These are phyloP conservation scores for Lepidurus apus DNA, from an alignment of 1,140 invertebrate genomes.

Conservation along the genomic window DNA sequence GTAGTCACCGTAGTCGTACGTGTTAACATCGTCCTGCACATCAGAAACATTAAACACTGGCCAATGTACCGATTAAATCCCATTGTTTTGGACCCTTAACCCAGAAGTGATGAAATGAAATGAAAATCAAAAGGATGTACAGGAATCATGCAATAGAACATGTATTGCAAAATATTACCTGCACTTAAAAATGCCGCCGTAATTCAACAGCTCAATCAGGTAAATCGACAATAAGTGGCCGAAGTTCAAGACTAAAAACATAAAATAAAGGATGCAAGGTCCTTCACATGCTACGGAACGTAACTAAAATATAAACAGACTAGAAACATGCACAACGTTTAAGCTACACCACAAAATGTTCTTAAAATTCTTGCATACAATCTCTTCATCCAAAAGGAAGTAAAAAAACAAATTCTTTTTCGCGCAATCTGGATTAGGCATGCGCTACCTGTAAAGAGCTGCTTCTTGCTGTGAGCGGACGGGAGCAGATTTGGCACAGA, in stretches of 20 bases:
- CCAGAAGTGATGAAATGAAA: neutral
- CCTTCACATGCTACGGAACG: neutral
- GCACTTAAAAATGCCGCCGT: neutral
- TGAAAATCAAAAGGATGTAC: neutral
- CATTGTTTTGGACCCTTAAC: neutral
- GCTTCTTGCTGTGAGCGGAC: constrained; percentile 43
- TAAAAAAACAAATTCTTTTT: neutral
- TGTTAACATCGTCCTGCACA: constrained; percentile 25
- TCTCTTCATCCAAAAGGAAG: neutral
- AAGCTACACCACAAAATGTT: neutral
- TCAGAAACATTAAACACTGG: neutral
- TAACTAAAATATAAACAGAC: neutral
- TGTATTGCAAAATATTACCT: constrained; percentile 11
- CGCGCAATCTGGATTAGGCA: neutral
- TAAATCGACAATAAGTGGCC: constrained; percentile 5
- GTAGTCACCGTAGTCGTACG: constrained; percentile 32
- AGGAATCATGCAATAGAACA: neutral
- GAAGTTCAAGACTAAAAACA: neutral
- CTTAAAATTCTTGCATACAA: neutral
- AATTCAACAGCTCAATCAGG: neutral
- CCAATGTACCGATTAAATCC: neutral
- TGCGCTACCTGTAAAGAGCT: constrained; percentile 23
- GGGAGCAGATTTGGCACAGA: constrained; percentile 58
- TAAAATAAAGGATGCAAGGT: neutral
- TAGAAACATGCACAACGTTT: neutral